Conservation (phyloP, 2,797 vertebrate species). For the Antrozous pallidus region DNA sequence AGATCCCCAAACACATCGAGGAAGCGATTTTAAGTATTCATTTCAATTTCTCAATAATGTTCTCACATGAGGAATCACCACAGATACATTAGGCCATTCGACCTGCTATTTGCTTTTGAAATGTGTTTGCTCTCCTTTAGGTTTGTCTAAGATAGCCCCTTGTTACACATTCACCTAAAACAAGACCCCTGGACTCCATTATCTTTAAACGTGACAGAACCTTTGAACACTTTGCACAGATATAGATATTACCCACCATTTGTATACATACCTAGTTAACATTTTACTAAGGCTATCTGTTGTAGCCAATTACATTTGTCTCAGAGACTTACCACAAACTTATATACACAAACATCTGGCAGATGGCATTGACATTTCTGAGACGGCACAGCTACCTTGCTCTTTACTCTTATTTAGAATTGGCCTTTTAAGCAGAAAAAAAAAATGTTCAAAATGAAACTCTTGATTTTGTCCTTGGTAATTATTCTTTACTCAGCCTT, state of each 20-base stretch:
- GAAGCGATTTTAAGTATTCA: not conserved
- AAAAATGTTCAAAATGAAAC: not conserved
- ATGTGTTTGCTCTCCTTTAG: conserved; percentile 35
- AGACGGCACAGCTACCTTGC: not conserved
- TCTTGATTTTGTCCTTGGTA: not conserved
- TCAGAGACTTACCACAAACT: conserved; percentile 4
- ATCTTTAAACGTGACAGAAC: conserved; percentile 36
- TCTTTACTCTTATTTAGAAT: not conserved
- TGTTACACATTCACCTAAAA: conserved; percentile 65
- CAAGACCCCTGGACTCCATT: conserved; percentile 52
- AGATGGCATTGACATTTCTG: conserved; percentile 7
- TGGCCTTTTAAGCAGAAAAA: not conserved
- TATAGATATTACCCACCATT: conserved; percentile 26
- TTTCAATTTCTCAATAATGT: conserved; percentile 9
- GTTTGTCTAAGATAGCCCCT: conserved; percentile 32
- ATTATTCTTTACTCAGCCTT: not conserved
- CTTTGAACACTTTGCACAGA: conserved; percentile 48
- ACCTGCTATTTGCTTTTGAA: conserved; percentile 38
- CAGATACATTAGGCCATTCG: not conserved
- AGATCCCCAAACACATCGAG: not conserved
- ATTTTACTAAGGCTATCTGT: conserved; percentile 33
- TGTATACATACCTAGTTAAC: conserved; percentile 47
- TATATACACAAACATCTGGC: conserved; percentile 38
- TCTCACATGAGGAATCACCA: not conserved
- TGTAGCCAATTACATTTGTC: not conserved